Conservation (phyloP, 2,888 invertebrate species). For the Drosophila prolongata region DNA sequence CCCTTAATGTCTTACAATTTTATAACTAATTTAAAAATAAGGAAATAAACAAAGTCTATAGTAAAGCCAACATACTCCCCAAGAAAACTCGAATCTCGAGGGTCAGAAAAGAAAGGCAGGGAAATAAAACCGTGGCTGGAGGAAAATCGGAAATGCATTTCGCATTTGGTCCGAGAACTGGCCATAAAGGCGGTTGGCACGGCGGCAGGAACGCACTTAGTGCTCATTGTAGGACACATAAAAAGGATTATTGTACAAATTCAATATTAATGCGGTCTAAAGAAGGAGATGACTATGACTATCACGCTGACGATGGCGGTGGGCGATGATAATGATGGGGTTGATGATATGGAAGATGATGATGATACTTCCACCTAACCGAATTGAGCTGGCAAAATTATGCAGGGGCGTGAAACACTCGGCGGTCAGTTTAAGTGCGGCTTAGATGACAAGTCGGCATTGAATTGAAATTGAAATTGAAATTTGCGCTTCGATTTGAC, state of each 20-base stretch:
- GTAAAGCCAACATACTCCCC: neutral
- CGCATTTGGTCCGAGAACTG: conserved; percentile 47
- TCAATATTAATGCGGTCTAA: conserved; percentile 73
- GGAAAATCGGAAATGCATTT: conserved; percentile 60
- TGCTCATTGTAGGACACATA: conserved; percentile 72
- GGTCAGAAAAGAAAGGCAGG: neutral
- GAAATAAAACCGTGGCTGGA: neutral
- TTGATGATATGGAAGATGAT: neutral
- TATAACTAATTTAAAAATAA: no score
- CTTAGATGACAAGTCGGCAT: conserved; percentile 55
- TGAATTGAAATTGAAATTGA: conserved; percentile 55
- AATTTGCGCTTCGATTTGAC: conserved; percentile 65
- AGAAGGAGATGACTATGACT: conserved; percentile 8
- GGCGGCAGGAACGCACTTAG: conserved; percentile 58
- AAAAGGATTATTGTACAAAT: conserved; percentile 78
- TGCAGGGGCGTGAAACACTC: conserved; percentile 70
- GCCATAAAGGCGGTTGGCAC: conserved; percentile 58
- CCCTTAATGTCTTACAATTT: no score
- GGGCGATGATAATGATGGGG: conserved; percentile 2
- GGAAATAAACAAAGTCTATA: neutral
- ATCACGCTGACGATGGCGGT: neutral
- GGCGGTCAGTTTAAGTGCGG: conserved; percentile 65
- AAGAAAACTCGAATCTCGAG: conserved; percentile 1
- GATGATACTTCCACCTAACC: conserved; percentile 23
- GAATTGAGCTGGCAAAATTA: conserved; percentile 70